Percentiles rank a stretch among this genome's conserved stretches.
Conservation (phyloP, 2,888 invertebrate genomes). For the Leptinotarsa rubiginosa region DNA sequence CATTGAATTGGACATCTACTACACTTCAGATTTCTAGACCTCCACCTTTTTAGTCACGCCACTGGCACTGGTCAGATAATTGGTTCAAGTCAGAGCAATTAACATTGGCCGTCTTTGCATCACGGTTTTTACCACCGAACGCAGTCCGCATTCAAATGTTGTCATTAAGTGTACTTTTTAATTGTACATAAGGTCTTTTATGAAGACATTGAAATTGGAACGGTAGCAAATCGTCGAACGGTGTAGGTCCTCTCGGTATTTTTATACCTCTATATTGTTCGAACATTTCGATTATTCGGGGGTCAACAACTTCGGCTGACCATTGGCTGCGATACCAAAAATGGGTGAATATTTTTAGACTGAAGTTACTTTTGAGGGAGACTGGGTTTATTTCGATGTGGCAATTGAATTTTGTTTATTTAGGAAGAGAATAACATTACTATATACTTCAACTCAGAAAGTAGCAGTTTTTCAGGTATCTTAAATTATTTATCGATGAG, state of each 20-base stretch:
- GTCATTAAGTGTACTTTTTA: slow-evolving; percentile 58
- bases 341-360: slow-evolving; percentile 4
- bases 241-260: slow-evolving; percentile 36
- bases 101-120: slow-evolving; percentile 56
- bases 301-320: slow-evolving; percentile 47
- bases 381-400: neutral
- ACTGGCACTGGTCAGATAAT: slow-evolving; percentile 52
- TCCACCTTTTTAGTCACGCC: slow-evolving; percentile 19
- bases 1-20: no score
- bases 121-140: slow-evolving; percentile 57
- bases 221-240: slow-evolving; percentile 40
- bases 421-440: no score
- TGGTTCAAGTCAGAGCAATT: slow-evolving; percentile 58
- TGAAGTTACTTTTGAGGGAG: neutral
- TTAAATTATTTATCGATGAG: no score
- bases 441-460: no score
- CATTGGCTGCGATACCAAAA: slow-evolving; percentile 27
- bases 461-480: no score
- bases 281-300: slow-evolving; percentile 24
- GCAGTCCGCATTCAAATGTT: slow-evolving; percentile 60
- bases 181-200: slow-evolving; percentile 56
- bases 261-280: slow-evolving; percentile 33
- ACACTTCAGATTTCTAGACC: no score
- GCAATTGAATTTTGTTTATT: neutral
- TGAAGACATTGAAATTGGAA: slow-evolving; percentile 62